Evolutionary conservation across 2,113 vertebrate species (phyloP).

Genomic region (Heterocephalus glaber): DNA sequence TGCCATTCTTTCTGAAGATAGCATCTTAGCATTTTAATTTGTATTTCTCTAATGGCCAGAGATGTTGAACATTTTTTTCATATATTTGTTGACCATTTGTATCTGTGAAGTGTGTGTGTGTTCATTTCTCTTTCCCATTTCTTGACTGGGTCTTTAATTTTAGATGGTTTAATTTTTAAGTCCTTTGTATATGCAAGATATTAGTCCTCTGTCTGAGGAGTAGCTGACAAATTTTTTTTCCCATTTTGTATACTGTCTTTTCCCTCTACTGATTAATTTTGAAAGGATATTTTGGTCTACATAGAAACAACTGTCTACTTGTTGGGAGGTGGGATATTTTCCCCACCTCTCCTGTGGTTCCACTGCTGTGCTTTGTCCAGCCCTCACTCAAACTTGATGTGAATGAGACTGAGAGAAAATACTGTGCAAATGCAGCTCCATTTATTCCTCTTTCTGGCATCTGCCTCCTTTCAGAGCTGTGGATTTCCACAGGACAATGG

Average conservation of each 20-base stretch:
- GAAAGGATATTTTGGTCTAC: background rate
- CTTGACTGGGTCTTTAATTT: background rate
- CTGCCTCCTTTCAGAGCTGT: background rate
- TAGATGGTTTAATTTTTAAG: background rate
- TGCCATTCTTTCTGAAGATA: background rate
- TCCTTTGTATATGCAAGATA: background rate
- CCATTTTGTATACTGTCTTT: background rate
- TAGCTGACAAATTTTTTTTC: background rate
- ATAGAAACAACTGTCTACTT: conserved; percentile 13
- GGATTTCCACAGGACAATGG: background rate
- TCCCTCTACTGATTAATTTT: background rate
- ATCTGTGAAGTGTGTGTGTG: background rate
- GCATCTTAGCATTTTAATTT: background rate
- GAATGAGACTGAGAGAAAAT: background rate
- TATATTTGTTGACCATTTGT: background rate
- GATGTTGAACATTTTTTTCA: background rate
- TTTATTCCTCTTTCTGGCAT: background rate
- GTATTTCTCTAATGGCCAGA: background rate
- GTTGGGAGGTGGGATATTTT: background rate
- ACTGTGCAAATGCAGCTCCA: background rate
- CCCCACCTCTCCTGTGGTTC: background rate
- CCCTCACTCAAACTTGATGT: background rate
- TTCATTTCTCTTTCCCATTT: background rate
- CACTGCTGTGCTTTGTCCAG: background rate
- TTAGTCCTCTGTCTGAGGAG: background rate